Evolutionary conservation across 2,113 vertebrate genomes (phyloP).

Genomic region (Clinocottus analis): DNA sequence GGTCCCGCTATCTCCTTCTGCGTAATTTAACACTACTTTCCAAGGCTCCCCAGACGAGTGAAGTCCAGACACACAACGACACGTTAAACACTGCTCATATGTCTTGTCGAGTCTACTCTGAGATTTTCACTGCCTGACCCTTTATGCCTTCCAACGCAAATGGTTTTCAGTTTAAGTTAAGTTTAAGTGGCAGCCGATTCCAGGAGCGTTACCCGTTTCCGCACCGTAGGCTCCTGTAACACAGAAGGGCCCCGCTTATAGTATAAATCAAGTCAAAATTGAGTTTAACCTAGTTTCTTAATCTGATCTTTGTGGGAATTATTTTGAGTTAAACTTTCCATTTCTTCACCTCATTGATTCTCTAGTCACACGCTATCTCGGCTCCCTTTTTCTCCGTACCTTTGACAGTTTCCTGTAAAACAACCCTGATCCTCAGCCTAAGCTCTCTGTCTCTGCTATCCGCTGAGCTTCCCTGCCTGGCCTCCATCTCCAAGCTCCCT

Average conservation of each 20-base stretch:
- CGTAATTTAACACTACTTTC: constrained; percentile 85
- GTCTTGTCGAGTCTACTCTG: constrained; percentile 56
- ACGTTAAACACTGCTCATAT: constrained; percentile 70
- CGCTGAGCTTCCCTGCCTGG: constrained; percentile 75
- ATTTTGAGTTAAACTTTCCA: constrained; percentile 69
- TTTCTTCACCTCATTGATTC: constrained; percentile 72
- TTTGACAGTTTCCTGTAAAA: constrained; percentile 80
- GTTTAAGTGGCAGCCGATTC: constrained; percentile 32
- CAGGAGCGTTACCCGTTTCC: constrained; percentile 29
- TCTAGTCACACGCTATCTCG: constrained; percentile 68
- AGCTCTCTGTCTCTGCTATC: constrained; percentile 79
- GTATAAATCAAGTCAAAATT: constrained; percentile 38
- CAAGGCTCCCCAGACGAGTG: constrained; percentile 53
- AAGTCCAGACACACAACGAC: constrained; percentile 58
- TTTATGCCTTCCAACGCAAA: constrained; percentile 46
- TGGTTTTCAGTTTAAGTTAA: constrained; percentile 21
- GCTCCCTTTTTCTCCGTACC: constrained; percentile 61
- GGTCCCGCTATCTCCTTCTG: constrained; percentile 80
- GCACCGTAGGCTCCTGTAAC: background rate
- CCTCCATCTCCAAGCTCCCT: constrained; percentile 74
- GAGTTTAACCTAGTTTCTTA: constrained; percentile 58
- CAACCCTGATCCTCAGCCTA: constrained; percentile 78
- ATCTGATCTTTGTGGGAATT: constrained; percentile 74
- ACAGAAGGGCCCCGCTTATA: background rate
- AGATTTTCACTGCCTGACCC: constrained; percentile 45